Percentiles rank a stretch among this genome's conserved stretches.
Conservation (phyloP, 2,113 vertebrate genomes). For the Athene noctua region DNA sequence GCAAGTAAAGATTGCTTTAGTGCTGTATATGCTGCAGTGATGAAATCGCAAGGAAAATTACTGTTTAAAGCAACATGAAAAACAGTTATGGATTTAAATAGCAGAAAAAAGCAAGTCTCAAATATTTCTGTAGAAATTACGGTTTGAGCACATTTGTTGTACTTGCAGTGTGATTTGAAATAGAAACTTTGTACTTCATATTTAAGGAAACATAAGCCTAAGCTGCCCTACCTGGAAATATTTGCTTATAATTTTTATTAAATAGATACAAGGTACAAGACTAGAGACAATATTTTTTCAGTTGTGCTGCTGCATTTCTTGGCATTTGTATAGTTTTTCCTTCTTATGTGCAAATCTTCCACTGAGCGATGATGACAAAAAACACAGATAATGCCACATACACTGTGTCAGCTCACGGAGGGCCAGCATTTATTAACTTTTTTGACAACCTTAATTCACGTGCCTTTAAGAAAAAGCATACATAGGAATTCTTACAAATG, state of each 20-base stretch:
- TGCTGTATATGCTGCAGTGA: not conserved
- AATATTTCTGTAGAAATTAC: not conserved
- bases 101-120: not conserved
- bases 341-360: not conserved
- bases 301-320: not conserved
- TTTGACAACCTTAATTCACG: not conserved
- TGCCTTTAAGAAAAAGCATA: not conserved
- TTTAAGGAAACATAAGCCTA: not conserved
- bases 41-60: constrained; percentile 29
- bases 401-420: not conserved
- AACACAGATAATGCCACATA: not conserved
- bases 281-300: not conserved
- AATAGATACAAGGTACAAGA: not conserved
- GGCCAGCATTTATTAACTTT: not conserved
- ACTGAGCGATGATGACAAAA: not conserved
- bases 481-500: fast-evolving
- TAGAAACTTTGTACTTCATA: not conserved
- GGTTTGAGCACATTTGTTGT: not conserved
- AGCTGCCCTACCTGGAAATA: not conserved
- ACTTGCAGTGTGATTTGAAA: not conserved
- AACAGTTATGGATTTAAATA: not conserved
- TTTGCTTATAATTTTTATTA: not conserved
- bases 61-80: not conserved
- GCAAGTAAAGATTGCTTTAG: not conserved
- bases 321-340: not conserved